Evolutionary conservation across 2,797 vertebrate species (phyloP).

Genomic region (Clarias platycephalus): DNA sequence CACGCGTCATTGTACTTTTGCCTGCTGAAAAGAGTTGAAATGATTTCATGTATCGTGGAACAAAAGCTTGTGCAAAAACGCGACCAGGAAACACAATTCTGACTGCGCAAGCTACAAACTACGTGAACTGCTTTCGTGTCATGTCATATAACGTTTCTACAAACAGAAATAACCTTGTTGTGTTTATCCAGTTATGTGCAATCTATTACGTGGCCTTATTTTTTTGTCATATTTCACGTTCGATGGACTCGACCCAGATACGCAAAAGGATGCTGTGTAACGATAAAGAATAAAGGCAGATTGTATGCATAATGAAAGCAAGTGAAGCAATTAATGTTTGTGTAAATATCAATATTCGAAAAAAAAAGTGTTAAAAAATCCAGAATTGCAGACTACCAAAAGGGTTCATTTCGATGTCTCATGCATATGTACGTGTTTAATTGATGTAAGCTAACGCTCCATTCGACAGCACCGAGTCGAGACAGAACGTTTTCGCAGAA

Average conservation of each 20-base stretch:
- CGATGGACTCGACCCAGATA: not conserved
- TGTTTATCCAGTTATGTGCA: constrained; percentile 20
- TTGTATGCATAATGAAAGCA: constrained; percentile 4
- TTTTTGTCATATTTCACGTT: constrained; percentile 17
- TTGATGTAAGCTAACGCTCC: constrained; percentile 12
- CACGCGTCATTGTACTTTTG: not conserved
- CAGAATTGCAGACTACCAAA: constrained; percentile 17
- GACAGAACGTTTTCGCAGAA: not conserved
- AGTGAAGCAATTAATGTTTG: constrained; percentile 6
- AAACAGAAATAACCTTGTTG: not conserved
- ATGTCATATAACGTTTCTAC: not conserved
- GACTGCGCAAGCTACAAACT: not conserved
- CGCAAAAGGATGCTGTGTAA: not conserved
- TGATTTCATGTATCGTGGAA: not conserved
- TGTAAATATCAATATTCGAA: constrained; percentile 45
- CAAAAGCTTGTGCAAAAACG: not conserved
- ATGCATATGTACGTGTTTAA: not conserved
- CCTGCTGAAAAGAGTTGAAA: not conserved
- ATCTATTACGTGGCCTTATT: constrained; percentile 39
- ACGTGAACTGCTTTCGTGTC: not conserved
- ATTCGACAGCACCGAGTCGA: not conserved
- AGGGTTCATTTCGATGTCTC: constrained; percentile 19
- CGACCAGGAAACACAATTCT: not conserved
- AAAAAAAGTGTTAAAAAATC: not conserved
- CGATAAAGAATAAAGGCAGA: not conserved